These are phyloP conservation scores for Tenthredo livida DNA, from an alignment of 2,888 invertebrate genomes.

Conservation along the genomic window DNA sequence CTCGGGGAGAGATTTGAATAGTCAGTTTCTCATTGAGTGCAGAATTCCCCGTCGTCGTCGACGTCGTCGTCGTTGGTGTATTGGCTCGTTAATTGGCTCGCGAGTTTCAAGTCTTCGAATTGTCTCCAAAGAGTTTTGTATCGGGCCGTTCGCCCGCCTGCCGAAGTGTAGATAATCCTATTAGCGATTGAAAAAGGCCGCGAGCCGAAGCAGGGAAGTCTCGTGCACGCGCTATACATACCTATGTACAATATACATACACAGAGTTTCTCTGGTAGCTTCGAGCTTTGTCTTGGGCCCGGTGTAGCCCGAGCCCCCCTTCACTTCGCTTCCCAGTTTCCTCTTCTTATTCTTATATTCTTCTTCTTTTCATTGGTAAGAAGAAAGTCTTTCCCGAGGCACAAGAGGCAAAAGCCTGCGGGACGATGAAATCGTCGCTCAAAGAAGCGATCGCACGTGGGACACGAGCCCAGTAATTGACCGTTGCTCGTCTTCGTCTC, in stretches of 20 bases:
- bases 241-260: no score
- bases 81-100: slow-evolving; percentile 70
- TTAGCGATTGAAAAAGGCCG: slow-evolving; percentile 41
- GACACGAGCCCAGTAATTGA: slow-evolving; percentile 22
- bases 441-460: slow-evolving; percentile 40
- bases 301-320: no score
- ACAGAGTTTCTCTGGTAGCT: neutral
- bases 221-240: slow-evolving; percentile 40
- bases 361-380: neutral
- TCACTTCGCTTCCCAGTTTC: neutral
- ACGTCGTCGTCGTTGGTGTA: slow-evolving; percentile 63
- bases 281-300: slow-evolving; percentile 7
- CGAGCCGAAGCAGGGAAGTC: slow-evolving; percentile 8
- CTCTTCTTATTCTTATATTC: neutral
- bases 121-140: slow-evolving; percentile 57
- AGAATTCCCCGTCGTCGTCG: slow-evolving; percentile 56
- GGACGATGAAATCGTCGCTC: slow-evolving; percentile 25
- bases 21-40: slow-evolving; percentile 68
- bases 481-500: slow-evolving; percentile 34
- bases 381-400: slow-evolving; percentile 23
- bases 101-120: slow-evolving; percentile 60
- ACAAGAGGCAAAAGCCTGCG: slow-evolving; percentile 12
- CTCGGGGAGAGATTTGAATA: slow-evolving; percentile 68
- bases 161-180: slow-evolving; percentile 51
- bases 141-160: slow-evolving; percentile 41